Percentiles rank a stretch among this genome's conserved stretches.
Conservation (phyloP, 1,140 invertebrate genomes). For the Drosophila orena region DNA sequence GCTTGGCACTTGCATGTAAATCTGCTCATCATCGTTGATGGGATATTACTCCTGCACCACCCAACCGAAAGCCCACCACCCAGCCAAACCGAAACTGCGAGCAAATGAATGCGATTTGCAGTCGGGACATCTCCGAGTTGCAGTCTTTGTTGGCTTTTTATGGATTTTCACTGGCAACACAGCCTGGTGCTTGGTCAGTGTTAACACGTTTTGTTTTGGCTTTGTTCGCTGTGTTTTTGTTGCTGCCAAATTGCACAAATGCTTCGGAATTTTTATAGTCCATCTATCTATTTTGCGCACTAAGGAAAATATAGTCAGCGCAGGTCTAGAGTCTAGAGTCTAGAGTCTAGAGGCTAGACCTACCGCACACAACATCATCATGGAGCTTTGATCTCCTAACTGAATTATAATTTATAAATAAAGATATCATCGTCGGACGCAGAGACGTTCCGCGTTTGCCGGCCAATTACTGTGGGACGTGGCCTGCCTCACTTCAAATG, state of each 20-base stretch:
- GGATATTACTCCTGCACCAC: constrained; percentile 65
- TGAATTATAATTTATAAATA: constrained; percentile 69
- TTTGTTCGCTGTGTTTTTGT: constrained; percentile 61
- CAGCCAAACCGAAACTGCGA: constrained; percentile 13
- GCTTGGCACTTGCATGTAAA: constrained; percentile 79
- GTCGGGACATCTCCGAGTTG: constrained; percentile 64
- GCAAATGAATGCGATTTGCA: constrained; percentile 80
- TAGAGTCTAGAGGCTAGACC: constrained; percentile 51
- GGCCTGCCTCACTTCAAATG: constrained; percentile 40
- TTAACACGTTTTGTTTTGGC: constrained; percentile 66
- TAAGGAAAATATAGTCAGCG: constrained; percentile 23
- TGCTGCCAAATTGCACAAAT: constrained; percentile 72
- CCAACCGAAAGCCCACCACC: constrained; percentile 1
- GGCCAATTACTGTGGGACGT: constrained; percentile 64
- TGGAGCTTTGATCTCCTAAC: constrained; percentile 71
- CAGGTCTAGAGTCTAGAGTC: constrained; percentile 13
- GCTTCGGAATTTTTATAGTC: constrained; percentile 76
- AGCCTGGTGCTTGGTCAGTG: constrained; percentile 47
- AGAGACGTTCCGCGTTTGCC: constrained; percentile 53
- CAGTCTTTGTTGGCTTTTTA: constrained; percentile 68
- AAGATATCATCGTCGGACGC: constrained; percentile 67
- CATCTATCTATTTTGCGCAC: constrained; percentile 27
- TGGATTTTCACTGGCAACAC: constrained; percentile 70
- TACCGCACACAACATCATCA: constrained; percentile 51
- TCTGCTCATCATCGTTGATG: constrained; percentile 83